Base-by-base conservation (phyloP, 2,888 invertebrate species). In the Alsophila aescularia region DNA sequence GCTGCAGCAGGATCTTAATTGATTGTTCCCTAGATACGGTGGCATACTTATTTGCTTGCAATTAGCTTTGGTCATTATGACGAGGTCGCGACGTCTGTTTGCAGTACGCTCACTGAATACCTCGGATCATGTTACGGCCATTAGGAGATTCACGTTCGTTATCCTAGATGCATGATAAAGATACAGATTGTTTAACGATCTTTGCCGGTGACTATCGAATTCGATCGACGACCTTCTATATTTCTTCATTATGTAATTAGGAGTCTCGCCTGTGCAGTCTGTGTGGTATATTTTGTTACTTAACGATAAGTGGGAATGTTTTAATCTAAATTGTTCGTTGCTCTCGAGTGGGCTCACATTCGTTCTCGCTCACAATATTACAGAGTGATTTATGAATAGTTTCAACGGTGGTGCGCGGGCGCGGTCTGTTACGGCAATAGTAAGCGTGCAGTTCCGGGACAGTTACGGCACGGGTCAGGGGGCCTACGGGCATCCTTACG, bases 131-230 rank as follows among this genome's bases (percentile, higher is more conserved):
- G 58, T 61, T 55, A 52, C 57, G 62, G 57, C 63, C 66, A 69
- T 67, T 70, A 63, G 60, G 55, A 68, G 67, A 66, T 62, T 53
- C 59, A 55, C 62, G 65, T 58, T 47, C 44, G 50, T 50, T 66
- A 68, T 66, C 69, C 67, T 67, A 70, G 64, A 67, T 73, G 60
- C 73, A 72, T 68, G 60, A 45, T 62, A 62, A 63, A 57, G 51
- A 42, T 57, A 52, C 32, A 44, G 52, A 51, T 60, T 57, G 57
- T 56, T 53, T 42, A 41, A 48, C 45, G 58, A 63, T 58, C 58
- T 52, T 58, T 63, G 37, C 56, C 24, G 34, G 52, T 54, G 52
- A 48, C 44, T 57, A 40, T 45, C 34, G 40, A 41, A 39, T 52
- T 42, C 48, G 31, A 41, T 18, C 32, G 31, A 6, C 36, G 34